These are phyloP conservation scores for Toxotes lorentzi DNA, from an alignment of 2,797 vertebrate species.

Conservation along the genomic window DNA sequence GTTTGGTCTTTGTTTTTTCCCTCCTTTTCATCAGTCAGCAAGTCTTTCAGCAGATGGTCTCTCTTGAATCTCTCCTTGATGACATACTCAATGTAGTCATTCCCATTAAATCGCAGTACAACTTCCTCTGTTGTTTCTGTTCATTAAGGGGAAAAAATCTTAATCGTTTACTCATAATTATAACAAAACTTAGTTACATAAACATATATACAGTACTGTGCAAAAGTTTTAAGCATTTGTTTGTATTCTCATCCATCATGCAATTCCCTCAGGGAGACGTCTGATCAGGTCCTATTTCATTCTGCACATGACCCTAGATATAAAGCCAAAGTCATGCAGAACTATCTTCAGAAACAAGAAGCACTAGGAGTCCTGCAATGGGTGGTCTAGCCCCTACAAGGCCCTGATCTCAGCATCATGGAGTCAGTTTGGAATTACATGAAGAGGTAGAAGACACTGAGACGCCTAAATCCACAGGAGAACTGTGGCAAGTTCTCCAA, in stretches of 20 bases:
- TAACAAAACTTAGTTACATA: background rate
- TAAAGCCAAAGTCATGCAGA: background rate
- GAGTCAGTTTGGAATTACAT: background rate
- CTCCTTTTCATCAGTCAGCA: slow-evolving; percentile 40
- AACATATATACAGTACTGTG: background rate
- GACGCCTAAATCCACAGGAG: background rate
- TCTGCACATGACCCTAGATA: background rate
- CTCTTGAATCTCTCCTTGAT: slow-evolving; percentile 84
- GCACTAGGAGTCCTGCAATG: background rate
- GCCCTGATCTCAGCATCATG: background rate
- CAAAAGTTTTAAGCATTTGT: background rate
- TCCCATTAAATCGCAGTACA: slow-evolving; percentile 74
- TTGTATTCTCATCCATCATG: background rate
- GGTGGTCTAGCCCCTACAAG: background rate
- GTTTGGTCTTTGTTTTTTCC: slow-evolving; percentile 40
- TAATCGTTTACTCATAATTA: background rate
- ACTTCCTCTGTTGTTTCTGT: slow-evolving; percentile 80
- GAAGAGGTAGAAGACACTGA: background rate
- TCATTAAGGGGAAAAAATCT: background rate
- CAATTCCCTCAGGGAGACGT: background rate
- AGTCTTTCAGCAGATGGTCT: slow-evolving; percentile 72
- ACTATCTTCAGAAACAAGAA: background rate
- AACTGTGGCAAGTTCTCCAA: background rate
- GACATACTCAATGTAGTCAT: slow-evolving; percentile 81
- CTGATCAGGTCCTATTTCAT: background rate